Percentiles rank a stretch among this genome's conserved stretches.
phyloP scores from a whole-genome alignment of 92 coral and sea anemone genomes.

The Epizoanthus ramosus region DNA sequence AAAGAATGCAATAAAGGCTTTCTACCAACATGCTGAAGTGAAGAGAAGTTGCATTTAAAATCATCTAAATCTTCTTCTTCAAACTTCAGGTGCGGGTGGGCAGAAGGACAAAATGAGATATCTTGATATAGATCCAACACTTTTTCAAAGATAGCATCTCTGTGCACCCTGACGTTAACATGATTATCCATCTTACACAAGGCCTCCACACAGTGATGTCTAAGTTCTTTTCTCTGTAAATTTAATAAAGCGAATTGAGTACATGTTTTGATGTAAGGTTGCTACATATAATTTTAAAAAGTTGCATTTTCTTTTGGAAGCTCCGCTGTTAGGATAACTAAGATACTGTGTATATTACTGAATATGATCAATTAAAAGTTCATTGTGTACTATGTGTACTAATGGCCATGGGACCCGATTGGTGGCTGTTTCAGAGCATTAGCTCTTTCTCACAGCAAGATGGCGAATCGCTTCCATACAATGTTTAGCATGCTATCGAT shows the following conservation, averaged over 20 bases:
- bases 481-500: too few species aligned
- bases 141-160: slow-evolving; percentile 18
- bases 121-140: slow-evolving; percentile 24
- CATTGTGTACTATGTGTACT: too few species aligned
- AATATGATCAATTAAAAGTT: too few species aligned
- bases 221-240: background rate
- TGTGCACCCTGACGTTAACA: background rate
- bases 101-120: slow-evolving; percentile 11
- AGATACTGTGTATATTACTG: too few species aligned
- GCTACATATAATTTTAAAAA: background rate
- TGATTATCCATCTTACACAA: background rate
- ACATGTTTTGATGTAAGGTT: background rate
- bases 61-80: slow-evolving; percentile 45
- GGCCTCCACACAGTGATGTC: background rate
- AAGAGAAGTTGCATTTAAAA: slow-evolving; percentile 30
- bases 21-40: slow-evolving; percentile 49
- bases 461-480: too few species aligned
- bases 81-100: slow-evolving; percentile 11
- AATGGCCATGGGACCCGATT: too few species aligned
- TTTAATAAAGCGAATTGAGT: background rate
- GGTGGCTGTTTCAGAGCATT: too few species aligned
- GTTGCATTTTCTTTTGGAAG: too few species aligned
- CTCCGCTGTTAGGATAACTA: too few species aligned
- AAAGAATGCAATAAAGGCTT: slow-evolving; percentile 34
- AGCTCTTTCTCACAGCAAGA: too few species aligned